These are phyloP conservation scores for Amia ocellicauda DNA, from an alignment of 2,113 vertebrate species.

Conservation along the genomic window DNA sequence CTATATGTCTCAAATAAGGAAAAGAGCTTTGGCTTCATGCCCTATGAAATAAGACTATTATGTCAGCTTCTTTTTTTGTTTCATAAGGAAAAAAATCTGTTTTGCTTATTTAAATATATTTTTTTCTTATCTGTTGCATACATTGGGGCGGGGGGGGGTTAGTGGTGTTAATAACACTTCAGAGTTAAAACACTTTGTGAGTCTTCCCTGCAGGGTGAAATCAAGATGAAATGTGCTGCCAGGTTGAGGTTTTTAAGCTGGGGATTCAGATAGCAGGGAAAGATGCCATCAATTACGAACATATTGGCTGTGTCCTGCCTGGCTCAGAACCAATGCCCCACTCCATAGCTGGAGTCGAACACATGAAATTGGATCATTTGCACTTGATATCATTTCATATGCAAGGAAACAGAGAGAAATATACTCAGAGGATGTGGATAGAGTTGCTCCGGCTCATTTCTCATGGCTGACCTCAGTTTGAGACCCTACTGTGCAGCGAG, in stretches of 20 bases:
- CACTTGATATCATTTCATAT: conserved; percentile 20
- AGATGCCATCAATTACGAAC: conserved; percentile 6
- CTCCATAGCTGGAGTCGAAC: conserved; percentile 17
- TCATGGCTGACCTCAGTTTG: conserved; percentile 20
- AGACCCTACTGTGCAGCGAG: conserved; percentile 16
- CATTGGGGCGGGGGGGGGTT: too few relatives aligned
- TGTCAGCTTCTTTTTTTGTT: too few relatives aligned
- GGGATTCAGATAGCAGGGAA: neutral
- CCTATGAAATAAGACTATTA: too few relatives aligned
- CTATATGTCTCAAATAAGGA: too few relatives aligned
- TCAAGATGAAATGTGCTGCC: conserved; percentile 3
- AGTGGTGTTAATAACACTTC: neutral
- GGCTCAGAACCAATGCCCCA: conserved; percentile 4
- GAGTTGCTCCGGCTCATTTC: too few relatives aligned
- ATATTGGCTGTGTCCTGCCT: neutral
- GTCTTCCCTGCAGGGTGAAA: neutral
- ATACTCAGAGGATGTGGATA: conserved; percentile 4
- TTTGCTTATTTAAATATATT: too few relatives aligned
- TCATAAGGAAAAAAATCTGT: too few relatives aligned
- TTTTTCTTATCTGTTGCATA: too few relatives aligned
- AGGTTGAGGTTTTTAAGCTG: conserved; percentile 10
- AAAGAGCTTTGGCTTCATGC: too few relatives aligned
- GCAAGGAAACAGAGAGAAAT: conserved; percentile 14
- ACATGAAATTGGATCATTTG: conserved; percentile 22
- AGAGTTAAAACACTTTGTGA: conserved; percentile 7